Conservation (phyloP, 2,888 invertebrate species). For the Matsumyia berberina region DNA sequence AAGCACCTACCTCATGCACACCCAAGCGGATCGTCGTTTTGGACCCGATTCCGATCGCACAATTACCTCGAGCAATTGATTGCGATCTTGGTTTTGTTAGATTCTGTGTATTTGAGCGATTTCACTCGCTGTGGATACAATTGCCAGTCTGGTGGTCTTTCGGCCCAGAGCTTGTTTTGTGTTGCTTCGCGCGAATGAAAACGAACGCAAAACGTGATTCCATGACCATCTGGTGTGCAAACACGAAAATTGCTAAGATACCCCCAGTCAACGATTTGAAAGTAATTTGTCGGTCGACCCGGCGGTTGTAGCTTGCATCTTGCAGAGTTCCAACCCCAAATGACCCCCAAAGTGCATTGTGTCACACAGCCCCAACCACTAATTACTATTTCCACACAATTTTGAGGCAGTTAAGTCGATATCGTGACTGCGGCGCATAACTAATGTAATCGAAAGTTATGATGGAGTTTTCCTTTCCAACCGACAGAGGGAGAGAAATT, state of each 20-base stretch:
- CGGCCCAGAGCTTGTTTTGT: no score
- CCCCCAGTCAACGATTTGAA: no score
- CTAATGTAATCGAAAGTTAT: constrained; percentile 67
- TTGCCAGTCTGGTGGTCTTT: background rate
- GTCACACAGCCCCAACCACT: no score
- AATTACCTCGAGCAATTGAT: background rate
- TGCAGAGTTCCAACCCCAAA: no score
- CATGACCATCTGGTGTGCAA: no score
- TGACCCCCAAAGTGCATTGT: background rate
- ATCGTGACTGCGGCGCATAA: constrained; percentile 37
- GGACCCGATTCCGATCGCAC: background rate
- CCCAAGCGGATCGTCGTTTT: background rate
- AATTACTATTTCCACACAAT: no score
- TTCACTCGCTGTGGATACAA: background rate
- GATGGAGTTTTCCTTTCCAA: constrained; percentile 10
- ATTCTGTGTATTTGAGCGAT: background rate
- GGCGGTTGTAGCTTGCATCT: no score
- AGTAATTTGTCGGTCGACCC: no score
- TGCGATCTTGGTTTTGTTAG: no score
- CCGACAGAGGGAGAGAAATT: constrained; percentile 23
- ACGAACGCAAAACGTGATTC: background rate
- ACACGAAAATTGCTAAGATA: no score
- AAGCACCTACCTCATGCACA: background rate
- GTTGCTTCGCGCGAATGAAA: background rate
- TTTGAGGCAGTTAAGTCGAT: constrained; percentile 9